Evolutionary conservation across 2,113 vertebrate species (phyloP).

Genomic region (Taxidea taxus): DNA sequence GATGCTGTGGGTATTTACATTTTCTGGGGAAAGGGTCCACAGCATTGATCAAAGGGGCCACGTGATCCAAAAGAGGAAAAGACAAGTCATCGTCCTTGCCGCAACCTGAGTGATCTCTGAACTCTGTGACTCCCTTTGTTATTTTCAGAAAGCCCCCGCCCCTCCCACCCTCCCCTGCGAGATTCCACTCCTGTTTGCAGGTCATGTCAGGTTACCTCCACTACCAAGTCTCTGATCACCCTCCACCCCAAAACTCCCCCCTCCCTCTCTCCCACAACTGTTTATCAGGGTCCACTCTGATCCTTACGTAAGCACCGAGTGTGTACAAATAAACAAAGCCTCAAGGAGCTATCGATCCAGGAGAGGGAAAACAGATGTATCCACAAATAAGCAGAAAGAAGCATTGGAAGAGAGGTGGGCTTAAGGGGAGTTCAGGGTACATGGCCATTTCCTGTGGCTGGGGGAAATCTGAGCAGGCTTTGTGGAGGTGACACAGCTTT

Average conservation of each 20-base stretch:
- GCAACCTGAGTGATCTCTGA: not conserved
- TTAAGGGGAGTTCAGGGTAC: not conserved
- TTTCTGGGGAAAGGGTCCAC: not conserved
- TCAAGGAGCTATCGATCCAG: not conserved
- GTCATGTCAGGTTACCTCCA: not conserved
- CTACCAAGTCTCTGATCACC: not conserved
- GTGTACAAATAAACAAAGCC: not conserved
- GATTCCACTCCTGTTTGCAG: not conserved
- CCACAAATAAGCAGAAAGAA: not conserved
- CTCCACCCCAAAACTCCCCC: not conserved
- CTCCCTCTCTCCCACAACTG: not conserved
- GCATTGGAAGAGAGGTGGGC: not conserved
- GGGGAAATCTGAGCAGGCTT: not conserved
- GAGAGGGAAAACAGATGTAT: not conserved
- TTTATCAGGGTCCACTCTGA: not conserved
- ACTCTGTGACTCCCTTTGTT: not conserved
- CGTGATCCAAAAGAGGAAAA: not conserved
- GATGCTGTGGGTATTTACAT: not conserved
- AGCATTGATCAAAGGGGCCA: not conserved
- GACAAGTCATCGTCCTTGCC: not conserved
- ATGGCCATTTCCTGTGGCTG: not conserved
- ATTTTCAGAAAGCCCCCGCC: not conserved
- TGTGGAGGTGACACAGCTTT: not conserved
- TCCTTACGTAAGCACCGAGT: not conserved
- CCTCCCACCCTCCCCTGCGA: not conserved